Evolutionary conservation across 2,797 vertebrate species (phyloP).

Genomic region (Peromyscus attwateri): DNA sequence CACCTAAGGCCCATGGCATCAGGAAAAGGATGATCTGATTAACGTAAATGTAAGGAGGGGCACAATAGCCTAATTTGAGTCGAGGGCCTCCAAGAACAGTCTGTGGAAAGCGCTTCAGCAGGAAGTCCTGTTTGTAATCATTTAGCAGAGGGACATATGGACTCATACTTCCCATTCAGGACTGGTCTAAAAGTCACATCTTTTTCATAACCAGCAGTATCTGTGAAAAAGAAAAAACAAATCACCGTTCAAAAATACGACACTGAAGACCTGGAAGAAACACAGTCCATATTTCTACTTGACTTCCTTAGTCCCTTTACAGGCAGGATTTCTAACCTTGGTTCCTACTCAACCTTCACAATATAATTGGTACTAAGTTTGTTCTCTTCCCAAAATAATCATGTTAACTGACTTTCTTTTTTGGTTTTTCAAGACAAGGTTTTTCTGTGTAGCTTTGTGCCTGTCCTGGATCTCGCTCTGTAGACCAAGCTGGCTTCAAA

Average conservation of each 20-base stretch:
- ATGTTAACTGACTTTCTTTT: not conserved
- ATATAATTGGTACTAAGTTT: not conserved
- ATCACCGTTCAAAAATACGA: slow-evolving; percentile 36
- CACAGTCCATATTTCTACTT: not conserved
- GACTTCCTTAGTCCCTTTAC: not conserved
- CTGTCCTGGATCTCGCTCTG: too few species aligned
- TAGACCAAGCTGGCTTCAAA: too few species aligned
- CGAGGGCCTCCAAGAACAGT: slow-evolving; percentile 96
- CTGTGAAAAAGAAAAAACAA: slow-evolving; percentile 77
- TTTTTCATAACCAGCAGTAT: slow-evolving; percentile 81
- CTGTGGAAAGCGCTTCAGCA: slow-evolving; percentile 98
- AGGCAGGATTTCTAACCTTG: slow-evolving; percentile 4
- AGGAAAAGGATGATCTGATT: slow-evolving; percentile 96
- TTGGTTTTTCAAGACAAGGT: too few species aligned
- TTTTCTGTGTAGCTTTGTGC: too few species aligned
- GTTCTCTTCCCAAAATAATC: slow-evolving; percentile 8
- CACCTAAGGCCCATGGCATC: slow-evolving; percentile 96
- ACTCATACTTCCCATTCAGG: slow-evolving; percentile 94
- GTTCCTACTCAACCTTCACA: not conserved
- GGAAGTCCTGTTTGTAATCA: slow-evolving; percentile 99
- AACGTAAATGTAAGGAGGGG: slow-evolving; percentile 95
- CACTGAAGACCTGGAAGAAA: not conserved
- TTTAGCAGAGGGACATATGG: slow-evolving; percentile 99
- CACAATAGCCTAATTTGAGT: slow-evolving; percentile 96
- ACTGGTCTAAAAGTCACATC: slow-evolving; percentile 83